Evolutionary conservation across 2,888 invertebrate genomes (phyloP).

Genomic region (Microplitis deprimator): DNA sequence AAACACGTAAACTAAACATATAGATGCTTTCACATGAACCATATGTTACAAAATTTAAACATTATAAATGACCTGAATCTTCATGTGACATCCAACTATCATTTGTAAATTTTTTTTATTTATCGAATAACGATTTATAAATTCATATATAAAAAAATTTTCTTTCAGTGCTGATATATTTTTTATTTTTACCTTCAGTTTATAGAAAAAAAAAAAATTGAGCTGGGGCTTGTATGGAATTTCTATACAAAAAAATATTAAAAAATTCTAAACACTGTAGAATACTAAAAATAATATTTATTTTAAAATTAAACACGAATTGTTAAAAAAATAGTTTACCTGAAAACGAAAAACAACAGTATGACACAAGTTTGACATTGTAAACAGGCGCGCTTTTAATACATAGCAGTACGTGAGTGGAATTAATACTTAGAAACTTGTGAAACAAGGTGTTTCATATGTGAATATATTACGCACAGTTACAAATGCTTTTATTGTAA

Average conservation of each 20-base stretch:
- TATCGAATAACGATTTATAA: slow-evolving; percentile 4
- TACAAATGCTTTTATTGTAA: not conserved
- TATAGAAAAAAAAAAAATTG: not conserved
- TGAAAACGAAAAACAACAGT: not conserved
- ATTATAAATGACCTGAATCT: not conserved
- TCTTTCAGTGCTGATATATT: not conserved
- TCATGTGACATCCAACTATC: not conserved
- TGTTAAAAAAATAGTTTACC: not conserved
- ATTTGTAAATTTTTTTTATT: not conserved
- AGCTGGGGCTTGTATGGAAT: not conserved
- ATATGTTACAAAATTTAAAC: not conserved
- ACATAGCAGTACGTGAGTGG: not conserved
- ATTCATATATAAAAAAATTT: not conserved
- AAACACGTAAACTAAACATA: not conserved
- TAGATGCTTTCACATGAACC: not conserved
- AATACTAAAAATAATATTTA: not conserved
- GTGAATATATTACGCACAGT: not conserved
- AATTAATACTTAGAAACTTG: not conserved
- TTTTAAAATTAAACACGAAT: not conserved
- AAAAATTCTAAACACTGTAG: no score
- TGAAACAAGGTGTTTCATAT: not conserved
- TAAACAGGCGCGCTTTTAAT: not conserved
- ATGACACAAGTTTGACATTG: not conserved
- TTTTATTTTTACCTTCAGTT: not conserved
- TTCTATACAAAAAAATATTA: not conserved